Percentiles rank a stretch among this genome's conserved stretches.
Conservation (phyloP, 2,888 invertebrate species). For the Metopia argyrocephala region DNA sequence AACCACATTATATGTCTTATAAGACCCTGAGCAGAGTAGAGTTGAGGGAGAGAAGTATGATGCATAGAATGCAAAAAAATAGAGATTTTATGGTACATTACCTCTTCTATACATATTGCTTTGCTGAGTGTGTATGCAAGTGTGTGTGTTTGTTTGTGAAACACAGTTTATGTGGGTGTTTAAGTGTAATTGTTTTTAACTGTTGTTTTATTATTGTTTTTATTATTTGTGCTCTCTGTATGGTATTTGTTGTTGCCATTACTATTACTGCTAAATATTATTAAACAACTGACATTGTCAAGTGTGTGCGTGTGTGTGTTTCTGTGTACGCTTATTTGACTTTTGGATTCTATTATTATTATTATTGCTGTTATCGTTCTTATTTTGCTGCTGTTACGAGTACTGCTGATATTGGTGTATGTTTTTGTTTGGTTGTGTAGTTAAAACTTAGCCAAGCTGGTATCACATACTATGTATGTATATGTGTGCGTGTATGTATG, state of each 20-base stretch:
- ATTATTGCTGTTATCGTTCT: slow-evolving; percentile 10
- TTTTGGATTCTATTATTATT: slow-evolving; percentile 42
- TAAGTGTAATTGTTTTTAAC: slow-evolving; percentile 60
- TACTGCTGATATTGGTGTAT: background rate
- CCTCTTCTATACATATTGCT: slow-evolving; percentile 32
- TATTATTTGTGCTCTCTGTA: background rate
- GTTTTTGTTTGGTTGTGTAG: slow-evolving; percentile 17
- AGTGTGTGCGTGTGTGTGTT: slow-evolving; percentile 42
- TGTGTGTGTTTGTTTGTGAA: slow-evolving; percentile 16
- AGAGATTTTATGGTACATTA: slow-evolving; percentile 67
- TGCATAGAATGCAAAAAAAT: background rate
- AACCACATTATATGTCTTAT: slow-evolving; percentile 56
- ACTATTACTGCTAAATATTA: slow-evolving; percentile 44
- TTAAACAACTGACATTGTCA: slow-evolving; percentile 11
- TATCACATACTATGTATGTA: background rate
- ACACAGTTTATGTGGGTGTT: slow-evolving; percentile 23
- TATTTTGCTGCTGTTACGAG: background rate
- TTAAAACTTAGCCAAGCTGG: slow-evolving; percentile 45
- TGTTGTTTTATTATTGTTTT: slow-evolving; percentile 51
- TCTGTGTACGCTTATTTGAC: slow-evolving; percentile 52
- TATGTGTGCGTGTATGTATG: background rate
- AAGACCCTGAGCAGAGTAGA: background rate
- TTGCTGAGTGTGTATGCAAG: slow-evolving; percentile 10
- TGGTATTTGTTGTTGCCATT: slow-evolving; percentile 35
- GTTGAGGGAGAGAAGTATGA: background rate